A percentile compares a stretch with the other conserved stretches of the same genome.
Evolutionary conservation across 2,888 invertebrate species (phyloP).

Genomic region (Drosophila peninsularis): DNA sequence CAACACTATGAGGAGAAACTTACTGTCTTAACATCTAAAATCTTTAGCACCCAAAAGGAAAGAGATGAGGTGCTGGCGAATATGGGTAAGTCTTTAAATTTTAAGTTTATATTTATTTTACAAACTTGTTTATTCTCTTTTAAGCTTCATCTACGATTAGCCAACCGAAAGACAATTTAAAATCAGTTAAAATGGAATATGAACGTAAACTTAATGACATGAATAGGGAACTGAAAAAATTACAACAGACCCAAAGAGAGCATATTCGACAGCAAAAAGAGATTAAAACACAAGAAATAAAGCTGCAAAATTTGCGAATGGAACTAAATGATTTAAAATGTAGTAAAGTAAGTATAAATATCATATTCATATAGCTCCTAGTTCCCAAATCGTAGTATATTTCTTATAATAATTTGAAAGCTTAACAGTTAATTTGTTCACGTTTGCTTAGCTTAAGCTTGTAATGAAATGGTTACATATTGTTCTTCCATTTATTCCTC

Average conservation of each 20-base stretch:
- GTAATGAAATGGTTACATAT: too few species aligned
- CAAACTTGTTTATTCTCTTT: not conserved
- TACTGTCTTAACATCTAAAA: slow-evolving; percentile 92
- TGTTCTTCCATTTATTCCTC: too few species aligned
- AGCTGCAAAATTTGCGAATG: slow-evolving; percentile 89
- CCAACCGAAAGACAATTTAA: slow-evolving; percentile 87
- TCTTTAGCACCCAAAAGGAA: slow-evolving; percentile 95
- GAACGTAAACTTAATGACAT: slow-evolving; percentile 93
- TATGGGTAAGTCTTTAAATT: slow-evolving; percentile 68
- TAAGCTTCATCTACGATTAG: slow-evolving; percentile 59
- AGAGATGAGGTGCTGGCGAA: slow-evolving; percentile 93
- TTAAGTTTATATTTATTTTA: not conserved
- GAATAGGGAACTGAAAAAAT: slow-evolving; percentile 93
- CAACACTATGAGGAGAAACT: slow-evolving; percentile 97
- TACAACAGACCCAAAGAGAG: slow-evolving; percentile 95
- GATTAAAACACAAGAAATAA: slow-evolving; percentile 90
- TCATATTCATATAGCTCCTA: too few species aligned
- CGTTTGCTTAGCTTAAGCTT: too few species aligned
- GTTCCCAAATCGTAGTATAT: too few species aligned
- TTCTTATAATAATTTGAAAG: too few species aligned
- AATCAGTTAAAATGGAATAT: slow-evolving; percentile 94
- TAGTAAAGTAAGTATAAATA: slow-evolving; percentile 87
- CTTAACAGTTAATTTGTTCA: too few species aligned
- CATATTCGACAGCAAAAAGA: slow-evolving; percentile 93
- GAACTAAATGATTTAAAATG: slow-evolving; percentile 93